These are phyloP conservation scores for Sussaba pulchella DNA, from an alignment of 2,888 invertebrate species.

Conservation along the genomic window DNA sequence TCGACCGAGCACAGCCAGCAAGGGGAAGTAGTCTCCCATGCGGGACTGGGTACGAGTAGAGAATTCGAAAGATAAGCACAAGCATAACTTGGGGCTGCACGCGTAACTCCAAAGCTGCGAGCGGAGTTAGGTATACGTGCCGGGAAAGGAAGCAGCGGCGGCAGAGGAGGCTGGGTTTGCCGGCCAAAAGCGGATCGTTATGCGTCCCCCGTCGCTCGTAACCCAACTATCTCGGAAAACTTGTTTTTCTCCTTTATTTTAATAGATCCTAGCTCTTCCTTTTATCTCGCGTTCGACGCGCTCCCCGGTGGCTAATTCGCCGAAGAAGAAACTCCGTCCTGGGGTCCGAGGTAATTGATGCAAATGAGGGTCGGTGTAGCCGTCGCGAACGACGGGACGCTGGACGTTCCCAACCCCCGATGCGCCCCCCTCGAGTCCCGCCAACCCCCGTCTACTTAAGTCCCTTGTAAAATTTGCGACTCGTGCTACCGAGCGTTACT, in stretches of 20 bases:
- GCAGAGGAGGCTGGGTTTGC: constrained; percentile 64
- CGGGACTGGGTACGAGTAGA: constrained; percentile 73
- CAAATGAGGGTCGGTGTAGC: constrained; percentile 76
- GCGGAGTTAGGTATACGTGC: constrained; percentile 20
- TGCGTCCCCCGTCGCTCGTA: constrained; percentile 83
- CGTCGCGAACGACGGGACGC: constrained; percentile 60
- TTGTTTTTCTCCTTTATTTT: constrained; percentile 82
- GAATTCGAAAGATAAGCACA: constrained; percentile 81
- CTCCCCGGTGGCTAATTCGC: constrained; percentile 80
- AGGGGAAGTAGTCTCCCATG: constrained; percentile 10
- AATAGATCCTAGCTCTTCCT: constrained; percentile 75
- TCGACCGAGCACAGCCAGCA: constrained; percentile 14
- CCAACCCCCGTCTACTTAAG: constrained; percentile 71
- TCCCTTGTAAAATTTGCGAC: constrained; percentile 72
- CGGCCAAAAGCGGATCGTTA: constrained; percentile 76
- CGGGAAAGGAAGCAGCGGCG: constrained; percentile 9
- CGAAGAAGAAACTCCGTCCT: constrained; percentile 78
- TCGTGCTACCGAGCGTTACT: constrained; percentile 21
- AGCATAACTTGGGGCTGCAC: constrained; percentile 78
- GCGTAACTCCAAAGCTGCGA: constrained; percentile 74
- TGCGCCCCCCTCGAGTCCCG: neutral
- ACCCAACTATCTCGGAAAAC: constrained; percentile 81
- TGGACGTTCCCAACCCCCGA: constrained; percentile 54
- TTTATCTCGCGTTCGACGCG: constrained; percentile 75
- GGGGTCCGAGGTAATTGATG: constrained; percentile 80